Conservation (phyloP, 2,113 vertebrate genomes). For the Procavia capensis region DNA sequence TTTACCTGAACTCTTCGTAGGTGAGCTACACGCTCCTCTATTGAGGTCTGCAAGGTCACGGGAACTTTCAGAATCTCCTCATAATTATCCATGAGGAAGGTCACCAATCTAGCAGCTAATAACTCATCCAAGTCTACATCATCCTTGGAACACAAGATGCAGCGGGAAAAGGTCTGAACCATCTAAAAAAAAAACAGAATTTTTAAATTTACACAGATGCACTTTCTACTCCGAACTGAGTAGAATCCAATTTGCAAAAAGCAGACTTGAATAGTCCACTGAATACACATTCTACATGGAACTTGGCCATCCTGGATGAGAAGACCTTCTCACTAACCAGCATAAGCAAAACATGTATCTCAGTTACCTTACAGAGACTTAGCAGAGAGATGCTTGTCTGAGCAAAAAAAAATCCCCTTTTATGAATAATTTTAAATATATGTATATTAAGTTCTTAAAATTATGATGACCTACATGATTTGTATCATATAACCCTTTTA, state of each 20-base stretch:
- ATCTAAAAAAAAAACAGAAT: conserved; percentile 82
- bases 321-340: neutral
- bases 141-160: conserved; percentile 92
- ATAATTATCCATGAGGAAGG: conserved; percentile 92
- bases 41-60: conserved; percentile 85
- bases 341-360: neutral
- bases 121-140: conserved; percentile 93
- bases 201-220: conserved; percentile 11
- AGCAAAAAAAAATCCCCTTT: neutral
- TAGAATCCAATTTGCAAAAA: neutral
- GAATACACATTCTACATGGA: neutral
- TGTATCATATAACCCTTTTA: neutral
- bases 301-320: neutral
- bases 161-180: conserved; percentile 92
- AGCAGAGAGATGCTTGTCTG: neutral
- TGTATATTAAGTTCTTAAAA: conserved; percentile 9
- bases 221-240: neutral
- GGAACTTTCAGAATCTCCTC: conserved; percentile 90
- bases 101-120: conserved; percentile 91
- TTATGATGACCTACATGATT: neutral
- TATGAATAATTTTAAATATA: neutral
- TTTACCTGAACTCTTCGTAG: conserved; percentile 90
- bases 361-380: neutral
- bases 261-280: neutral
- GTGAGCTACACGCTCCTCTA: conserved; percentile 90